These are phyloP conservation scores for Tachysurus vachellii DNA, from an alignment of 2,113 vertebrate genomes.

Conservation along the genomic window DNA sequence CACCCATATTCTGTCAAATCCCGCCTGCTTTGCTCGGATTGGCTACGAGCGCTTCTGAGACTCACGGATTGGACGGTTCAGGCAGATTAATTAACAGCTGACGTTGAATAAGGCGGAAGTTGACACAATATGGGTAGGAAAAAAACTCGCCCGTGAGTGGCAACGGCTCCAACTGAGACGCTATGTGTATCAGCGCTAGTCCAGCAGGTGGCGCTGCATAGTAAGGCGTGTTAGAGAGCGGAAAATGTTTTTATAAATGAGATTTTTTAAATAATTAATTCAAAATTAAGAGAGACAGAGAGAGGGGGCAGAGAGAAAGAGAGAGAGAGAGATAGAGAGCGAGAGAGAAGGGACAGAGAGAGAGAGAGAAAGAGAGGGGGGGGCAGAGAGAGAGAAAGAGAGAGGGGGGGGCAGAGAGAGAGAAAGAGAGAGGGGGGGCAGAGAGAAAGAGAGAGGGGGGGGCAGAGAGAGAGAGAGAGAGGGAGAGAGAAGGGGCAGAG, in stretches of 20 bases:
- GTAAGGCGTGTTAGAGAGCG: not conserved
- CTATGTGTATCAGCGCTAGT: not conserved
- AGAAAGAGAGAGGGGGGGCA: too few relatives aligned
- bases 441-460: too few relatives aligned
- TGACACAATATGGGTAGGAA: not conserved
- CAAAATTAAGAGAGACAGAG: not conserved
- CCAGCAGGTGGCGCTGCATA: not conserved
- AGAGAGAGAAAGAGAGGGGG: too few relatives aligned
- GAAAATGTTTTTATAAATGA: not conserved
- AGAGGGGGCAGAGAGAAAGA: not conserved
- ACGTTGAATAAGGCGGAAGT: not conserved
- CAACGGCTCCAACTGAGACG: not conserved
- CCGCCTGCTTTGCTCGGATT: conserved; percentile 3
- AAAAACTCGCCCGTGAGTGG: not conserved
- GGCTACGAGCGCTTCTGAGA: not conserved
- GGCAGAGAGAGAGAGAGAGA: too few relatives aligned
- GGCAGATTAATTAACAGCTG: not conserved
- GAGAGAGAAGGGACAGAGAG: too few relatives aligned
- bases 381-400: too few relatives aligned
- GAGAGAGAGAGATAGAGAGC: too few relatives aligned
- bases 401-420: too few relatives aligned
- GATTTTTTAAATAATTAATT: not conserved
- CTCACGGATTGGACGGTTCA: not conserved
- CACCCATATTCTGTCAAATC: not conserved
- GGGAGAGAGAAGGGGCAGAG: too few relatives aligned